A percentile compares a stretch with the other conserved stretches of the same genome.
Evolutionary conservation across 2,113 vertebrate genomes (phyloP).

Genomic region (Tragelaphus imberbis): DNA sequence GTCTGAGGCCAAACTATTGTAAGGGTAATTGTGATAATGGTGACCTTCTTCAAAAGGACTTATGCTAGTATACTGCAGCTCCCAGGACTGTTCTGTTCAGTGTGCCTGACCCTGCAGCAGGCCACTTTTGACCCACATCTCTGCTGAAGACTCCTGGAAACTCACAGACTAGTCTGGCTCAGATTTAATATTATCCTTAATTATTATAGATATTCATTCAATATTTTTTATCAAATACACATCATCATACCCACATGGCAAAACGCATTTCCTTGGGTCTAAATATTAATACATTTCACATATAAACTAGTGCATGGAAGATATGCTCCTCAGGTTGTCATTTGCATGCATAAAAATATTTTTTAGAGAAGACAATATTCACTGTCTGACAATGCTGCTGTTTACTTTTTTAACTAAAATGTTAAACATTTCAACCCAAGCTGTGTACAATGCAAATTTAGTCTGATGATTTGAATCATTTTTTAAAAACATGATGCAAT

Average conservation of each 20-base stretch:
- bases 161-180: background rate
- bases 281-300: background rate
- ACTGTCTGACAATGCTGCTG: background rate
- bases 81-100: background rate
- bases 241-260: background rate
- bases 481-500: background rate
- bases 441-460: background rate
- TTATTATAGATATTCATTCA: background rate
- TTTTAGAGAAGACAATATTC: background rate
- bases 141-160: background rate
- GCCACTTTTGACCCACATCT: background rate
- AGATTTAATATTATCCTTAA: background rate
- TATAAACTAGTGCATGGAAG: background rate
- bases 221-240: background rate
- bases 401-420: slow-evolving; percentile 40
- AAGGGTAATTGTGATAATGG: background rate
- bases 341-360: background rate
- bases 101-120: background rate
- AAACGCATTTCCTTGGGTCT: background rate
- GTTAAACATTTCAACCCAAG: background rate
- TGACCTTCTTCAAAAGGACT: background rate
- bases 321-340: background rate
- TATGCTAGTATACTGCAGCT: background rate
- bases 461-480: background rate
- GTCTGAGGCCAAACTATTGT: background rate